phyloP scores from a whole-genome alignment of 1,140 invertebrate species.

The Anoplolepis gracilipes region DNA sequence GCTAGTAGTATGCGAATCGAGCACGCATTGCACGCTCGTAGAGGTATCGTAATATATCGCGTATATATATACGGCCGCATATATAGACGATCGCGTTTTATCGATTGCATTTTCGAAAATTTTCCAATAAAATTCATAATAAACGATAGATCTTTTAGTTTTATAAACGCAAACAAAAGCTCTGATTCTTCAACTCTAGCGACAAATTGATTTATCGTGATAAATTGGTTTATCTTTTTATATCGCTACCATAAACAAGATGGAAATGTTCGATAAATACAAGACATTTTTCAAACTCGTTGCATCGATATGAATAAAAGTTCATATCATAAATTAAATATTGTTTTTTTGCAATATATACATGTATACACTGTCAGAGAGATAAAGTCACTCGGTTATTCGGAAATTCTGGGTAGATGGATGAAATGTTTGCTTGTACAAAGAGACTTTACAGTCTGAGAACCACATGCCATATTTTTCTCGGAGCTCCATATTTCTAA shows the following conservation, averaged over 20 bases:
- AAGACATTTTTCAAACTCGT: neutral
- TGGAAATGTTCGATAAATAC: neutral
- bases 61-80: neutral
- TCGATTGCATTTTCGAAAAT: slow-evolving; percentile 32
- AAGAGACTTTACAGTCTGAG: slow-evolving; percentile 48
- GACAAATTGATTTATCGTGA: neutral
- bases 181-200: neutral
- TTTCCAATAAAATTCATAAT: slow-evolving; percentile 33
- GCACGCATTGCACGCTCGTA: slow-evolving; percentile 5
- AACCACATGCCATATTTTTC: slow-evolving; percentile 54
- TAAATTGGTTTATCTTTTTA: slow-evolving; percentile 37
- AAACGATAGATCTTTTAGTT: neutral
- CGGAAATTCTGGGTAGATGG: slow-evolving; percentile 36
- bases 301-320: neutral
- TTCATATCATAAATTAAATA: slow-evolving; percentile 15
- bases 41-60: slow-evolving; percentile 18
- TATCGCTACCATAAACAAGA: slow-evolving; percentile 31
- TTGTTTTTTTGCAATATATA: neutral
- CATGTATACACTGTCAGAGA: neutral
- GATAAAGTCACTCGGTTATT: slow-evolving; percentile 13
- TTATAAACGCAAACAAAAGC: slow-evolving; percentile 28
- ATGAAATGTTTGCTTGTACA: slow-evolving; percentile 61
- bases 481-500: slow-evolving; percentile 56
- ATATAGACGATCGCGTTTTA: slow-evolving; percentile 10
- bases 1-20: slow-evolving; percentile 4